phyloP scores from a whole-genome alignment of 2,888 invertebrate species.

The Clanis bilineata region DNA sequence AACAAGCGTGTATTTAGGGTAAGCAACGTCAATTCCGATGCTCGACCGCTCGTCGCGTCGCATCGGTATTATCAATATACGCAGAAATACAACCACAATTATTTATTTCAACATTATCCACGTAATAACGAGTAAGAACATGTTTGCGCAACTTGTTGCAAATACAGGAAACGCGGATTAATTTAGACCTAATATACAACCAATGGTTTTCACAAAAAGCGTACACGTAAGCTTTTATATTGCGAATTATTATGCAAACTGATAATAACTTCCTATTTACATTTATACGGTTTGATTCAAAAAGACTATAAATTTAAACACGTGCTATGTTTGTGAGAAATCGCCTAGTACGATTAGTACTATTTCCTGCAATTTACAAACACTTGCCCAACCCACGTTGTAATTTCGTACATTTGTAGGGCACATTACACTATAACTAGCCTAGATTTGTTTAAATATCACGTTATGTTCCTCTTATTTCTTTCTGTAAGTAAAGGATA shows the following conservation, averaged over 20 bases:
- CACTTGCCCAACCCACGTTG: neutral
- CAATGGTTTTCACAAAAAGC: neutral
- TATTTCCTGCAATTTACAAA: slow-evolving; percentile 10
- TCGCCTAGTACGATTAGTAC: slow-evolving; percentile 3
- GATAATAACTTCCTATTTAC: neutral
- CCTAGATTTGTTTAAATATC: neutral
- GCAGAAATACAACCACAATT: neutral
- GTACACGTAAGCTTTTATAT: neutral
- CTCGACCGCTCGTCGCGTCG: neutral
- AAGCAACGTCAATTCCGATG: slow-evolving; percentile 8
- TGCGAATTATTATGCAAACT: neutral
- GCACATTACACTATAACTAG: neutral
- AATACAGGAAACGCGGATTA: slow-evolving; percentile 12
- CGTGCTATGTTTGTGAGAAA: neutral
- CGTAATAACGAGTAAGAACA: neutral
- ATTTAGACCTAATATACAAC: slow-evolving; percentile 5
- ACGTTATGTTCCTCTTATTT: neutral
- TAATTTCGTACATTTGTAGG: neutral
- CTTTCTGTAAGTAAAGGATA: neutral
- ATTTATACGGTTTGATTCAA: neutral
- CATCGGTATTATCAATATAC: neutral
- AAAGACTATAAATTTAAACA: neutral
- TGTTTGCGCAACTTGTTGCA: neutral
- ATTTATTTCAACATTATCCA: slow-evolving; percentile 2
- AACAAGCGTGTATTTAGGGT: slow-evolving; percentile 11